Evolutionary conservation across 2,888 invertebrate genomes (phyloP).

Genomic region (Drosophila phalerata): DNA sequence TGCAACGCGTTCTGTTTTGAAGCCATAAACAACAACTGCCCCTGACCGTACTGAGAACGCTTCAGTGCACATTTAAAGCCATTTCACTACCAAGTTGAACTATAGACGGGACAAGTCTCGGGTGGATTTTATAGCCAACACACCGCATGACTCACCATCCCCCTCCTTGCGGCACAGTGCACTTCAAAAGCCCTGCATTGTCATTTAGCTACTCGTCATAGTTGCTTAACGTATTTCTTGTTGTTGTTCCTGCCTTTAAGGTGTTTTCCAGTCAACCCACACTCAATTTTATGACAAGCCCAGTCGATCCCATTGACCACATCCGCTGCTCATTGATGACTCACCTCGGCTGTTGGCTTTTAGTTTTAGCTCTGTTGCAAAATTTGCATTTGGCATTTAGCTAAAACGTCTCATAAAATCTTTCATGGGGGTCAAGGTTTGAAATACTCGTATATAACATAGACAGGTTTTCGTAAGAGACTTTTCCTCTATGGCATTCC

Average conservation of each 20-base stretch:
- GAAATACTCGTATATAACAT: constrained; percentile 1
- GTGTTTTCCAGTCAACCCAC: constrained; percentile 59
- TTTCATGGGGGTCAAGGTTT: constrained; percentile 47
- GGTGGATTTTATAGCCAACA: constrained; percentile 35
- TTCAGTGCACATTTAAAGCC: constrained; percentile 25
- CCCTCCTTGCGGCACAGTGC: constrained; percentile 4
- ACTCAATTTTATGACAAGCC: constrained; percentile 55
- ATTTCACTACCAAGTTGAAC: constrained; percentile 40
- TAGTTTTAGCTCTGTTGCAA: constrained; percentile 14
- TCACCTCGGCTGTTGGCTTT: constrained; percentile 14
- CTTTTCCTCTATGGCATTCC: constrained; percentile 11
- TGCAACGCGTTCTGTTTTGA: constrained; percentile 33
- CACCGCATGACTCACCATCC: constrained; percentile 56
- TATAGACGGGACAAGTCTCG: constrained; percentile 11
- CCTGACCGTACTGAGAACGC: constrained; percentile 33
- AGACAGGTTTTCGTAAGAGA: constrained; percentile 9
- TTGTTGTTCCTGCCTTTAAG: constrained; percentile 45
- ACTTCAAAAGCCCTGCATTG: constrained; percentile 37
- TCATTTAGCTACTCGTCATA: constrained; percentile 53
- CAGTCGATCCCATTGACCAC: constrained; percentile 60
- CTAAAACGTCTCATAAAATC: constrained; percentile 23
- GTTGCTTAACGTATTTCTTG: constrained; percentile 34
- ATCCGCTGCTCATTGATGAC: constrained; percentile 55
- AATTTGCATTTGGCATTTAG: constrained; percentile 54
- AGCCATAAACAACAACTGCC: constrained; percentile 33